Evolutionary conservation across 2,797 vertebrate species (phyloP), one percentile per base, ranked within the genome.

Genomic region (Gadopsis marmoratus): DNA sequence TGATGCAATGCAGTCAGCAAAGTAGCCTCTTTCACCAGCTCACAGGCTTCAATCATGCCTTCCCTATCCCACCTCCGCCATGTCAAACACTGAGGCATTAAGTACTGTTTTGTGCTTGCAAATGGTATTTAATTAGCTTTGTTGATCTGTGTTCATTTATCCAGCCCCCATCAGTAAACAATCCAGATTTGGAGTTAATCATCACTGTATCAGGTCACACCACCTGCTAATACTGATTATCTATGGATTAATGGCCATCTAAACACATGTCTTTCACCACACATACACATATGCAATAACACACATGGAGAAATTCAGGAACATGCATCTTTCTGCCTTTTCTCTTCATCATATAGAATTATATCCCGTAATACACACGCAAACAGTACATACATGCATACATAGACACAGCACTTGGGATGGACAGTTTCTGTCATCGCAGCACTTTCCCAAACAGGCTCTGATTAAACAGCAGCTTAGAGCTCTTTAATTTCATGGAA

Each of bases 401-500:
- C 75, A 48, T 31, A 75, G 79, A 86, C 84, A 72, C 74, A 76
- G 81, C 68, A 85, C 72, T 82, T 58, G 78, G 87, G 76, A 83
- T 88, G 85, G 92, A 87, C 86, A 78, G 66, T 93, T 93, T 92
- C 82, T 94, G 94, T 93, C 93, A 90, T 85, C 76, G 47, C 92
- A 92, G 94, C 94, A 94, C 88, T 95, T 95, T 94, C 83, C 87
- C 88, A 90, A 94, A 92, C 91, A 86, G 86, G 72, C 86, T 86
- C 87, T 94, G 94, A 94, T 93, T 95, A 93, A 94, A 95, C 93
- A 92, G 90, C 81, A 91, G 93, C 93, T 95, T 94, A 95, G 91
- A 94, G 91, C 81, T 81, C 86, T 95, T 96, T 95, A 94, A 95
- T 95, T 95, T 95, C 93, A 95, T 95, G 95, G 94, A 94, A 94